These are phyloP conservation scores for Protonibea diacanthus DNA, from an alignment of 2,797 vertebrate genomes.

Conservation along the genomic window DNA sequence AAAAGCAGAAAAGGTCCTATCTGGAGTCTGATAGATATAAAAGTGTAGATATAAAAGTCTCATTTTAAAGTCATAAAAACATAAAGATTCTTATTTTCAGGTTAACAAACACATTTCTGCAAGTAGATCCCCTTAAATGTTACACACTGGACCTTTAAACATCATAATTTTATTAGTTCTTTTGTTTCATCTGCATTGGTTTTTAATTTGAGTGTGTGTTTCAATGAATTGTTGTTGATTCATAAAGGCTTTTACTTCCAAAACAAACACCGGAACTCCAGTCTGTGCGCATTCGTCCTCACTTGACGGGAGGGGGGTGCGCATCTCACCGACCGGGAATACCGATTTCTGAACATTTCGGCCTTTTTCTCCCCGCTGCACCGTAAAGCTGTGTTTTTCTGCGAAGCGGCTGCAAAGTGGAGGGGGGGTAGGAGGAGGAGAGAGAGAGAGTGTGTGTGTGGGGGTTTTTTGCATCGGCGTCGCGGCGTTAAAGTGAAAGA, in stretches of 20 bases:
- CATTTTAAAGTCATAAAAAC: too few species aligned
- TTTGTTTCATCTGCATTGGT: too few species aligned
- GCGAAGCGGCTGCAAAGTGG: slow-evolving; percentile 58
- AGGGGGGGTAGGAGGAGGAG: slow-evolving; percentile 13
- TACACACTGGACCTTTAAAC: too few species aligned
- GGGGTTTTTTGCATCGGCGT: slow-evolving; percentile 15
- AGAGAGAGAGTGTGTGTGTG: too few species aligned
- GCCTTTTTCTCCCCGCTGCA: slow-evolving; percentile 65
- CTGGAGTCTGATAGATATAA: too few species aligned
- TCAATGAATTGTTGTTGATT: neutral
- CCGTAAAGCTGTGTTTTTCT: slow-evolving; percentile 58
- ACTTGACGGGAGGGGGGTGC: slow-evolving; percentile 43
- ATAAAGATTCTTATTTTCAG: too few species aligned
- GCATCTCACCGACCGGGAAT: slow-evolving; percentile 79
- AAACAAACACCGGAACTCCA: slow-evolving; percentile 35
- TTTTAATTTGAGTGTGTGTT: neutral
- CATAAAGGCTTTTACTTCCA: slow-evolving; percentile 33
- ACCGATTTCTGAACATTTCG: slow-evolving; percentile 69
- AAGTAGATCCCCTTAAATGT: too few species aligned
- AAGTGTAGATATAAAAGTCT: too few species aligned
- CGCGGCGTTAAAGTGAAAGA: slow-evolving; percentile 20
- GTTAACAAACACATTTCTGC: too few species aligned
- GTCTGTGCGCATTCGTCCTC: neutral
- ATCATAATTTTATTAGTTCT: too few species aligned
- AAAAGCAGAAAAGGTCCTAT: too few species aligned